phyloP scores from a whole-genome alignment of 2,888 invertebrate species.

The Acanthosoma haemorrhoidale region DNA sequence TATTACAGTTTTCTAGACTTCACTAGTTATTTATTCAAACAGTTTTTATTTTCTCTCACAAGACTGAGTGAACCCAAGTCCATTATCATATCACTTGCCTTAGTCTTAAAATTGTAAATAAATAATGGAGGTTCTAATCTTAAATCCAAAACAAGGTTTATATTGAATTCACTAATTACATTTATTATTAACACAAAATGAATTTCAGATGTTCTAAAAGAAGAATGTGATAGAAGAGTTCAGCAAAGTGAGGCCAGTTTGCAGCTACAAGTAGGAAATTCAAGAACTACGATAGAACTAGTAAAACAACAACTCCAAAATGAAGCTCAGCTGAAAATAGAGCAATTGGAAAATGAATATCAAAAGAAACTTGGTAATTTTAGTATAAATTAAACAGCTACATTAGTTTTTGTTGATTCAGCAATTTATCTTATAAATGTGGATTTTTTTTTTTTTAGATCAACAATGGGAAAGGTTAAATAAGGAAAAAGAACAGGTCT shows the following conservation, averaged over 20 bases:
- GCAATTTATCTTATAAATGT: background rate
- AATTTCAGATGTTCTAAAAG: constrained; percentile 47
- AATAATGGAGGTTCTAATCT: too few species aligned
- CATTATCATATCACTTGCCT: too few species aligned
- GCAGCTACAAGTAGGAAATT: constrained; percentile 48
- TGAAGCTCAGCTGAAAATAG: constrained; percentile 49
- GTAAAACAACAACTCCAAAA: constrained; percentile 51
- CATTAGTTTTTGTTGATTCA: background rate
- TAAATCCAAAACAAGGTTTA: too few species aligned
- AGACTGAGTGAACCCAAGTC: too few species aligned
- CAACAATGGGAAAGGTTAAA: constrained; percentile 61
- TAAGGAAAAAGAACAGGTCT: constrained; percentile 57
- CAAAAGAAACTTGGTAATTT: constrained; percentile 56
- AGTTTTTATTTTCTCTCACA: too few species aligned
- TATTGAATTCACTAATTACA: too few species aligned
- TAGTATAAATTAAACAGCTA: background rate
- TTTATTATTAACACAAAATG: too few species aligned
- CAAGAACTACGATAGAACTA: constrained; percentile 48
- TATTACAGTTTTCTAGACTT: too few species aligned
- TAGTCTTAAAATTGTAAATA: too few species aligned
- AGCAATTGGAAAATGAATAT: constrained; percentile 54
- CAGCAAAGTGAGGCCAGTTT: constrained; percentile 48
- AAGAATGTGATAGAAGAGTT: constrained; percentile 47
- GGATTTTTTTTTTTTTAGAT: constrained; percentile 46
- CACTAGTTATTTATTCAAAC: too few species aligned